These are phyloP conservation scores for Campaea margaritaria DNA, from an alignment of 2,888 invertebrate species.

Conservation along the genomic window DNA sequence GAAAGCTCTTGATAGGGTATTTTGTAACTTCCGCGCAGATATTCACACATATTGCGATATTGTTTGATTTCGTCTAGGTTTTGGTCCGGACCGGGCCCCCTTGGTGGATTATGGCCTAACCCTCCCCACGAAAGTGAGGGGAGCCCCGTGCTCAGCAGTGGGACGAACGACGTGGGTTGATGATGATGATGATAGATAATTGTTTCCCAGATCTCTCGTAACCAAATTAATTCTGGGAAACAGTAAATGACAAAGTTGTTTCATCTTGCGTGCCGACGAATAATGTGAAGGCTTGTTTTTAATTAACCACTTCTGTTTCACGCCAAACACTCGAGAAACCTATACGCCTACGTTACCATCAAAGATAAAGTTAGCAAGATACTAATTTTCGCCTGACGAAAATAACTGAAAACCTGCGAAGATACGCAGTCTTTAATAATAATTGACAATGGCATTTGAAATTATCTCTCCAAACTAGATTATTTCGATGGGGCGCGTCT, in stretches of 20 bases:
- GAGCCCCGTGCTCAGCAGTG: too few species aligned
- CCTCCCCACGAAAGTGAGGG: too few species aligned
- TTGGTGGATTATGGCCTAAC: too few species aligned
- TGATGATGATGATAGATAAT: too few species aligned
- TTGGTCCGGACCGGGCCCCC: too few species aligned
- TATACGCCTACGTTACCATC: conserved; percentile 24
- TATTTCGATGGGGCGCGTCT: conserved; percentile 14
- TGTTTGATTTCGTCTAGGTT: background rate
- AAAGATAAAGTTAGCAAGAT: conserved; percentile 23
- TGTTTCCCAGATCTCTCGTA: conserved; percentile 4
- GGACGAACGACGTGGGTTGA: too few species aligned
- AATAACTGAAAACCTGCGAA: conserved; percentile 22
- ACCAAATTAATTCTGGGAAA: conserved; percentile 25
- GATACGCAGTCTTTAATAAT: conserved; percentile 12
- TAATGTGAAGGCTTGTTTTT: conserved; percentile 31
- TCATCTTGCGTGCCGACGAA: conserved; percentile 34
- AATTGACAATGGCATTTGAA: conserved; percentile 24
- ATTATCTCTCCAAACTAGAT: conserved; percentile 24
- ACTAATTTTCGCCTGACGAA: conserved; percentile 20
- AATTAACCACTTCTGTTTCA: conserved; percentile 35
- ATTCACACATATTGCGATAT: background rate
- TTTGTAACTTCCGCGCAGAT: background rate
- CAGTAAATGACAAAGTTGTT: conserved; percentile 21
- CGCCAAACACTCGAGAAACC: conserved; percentile 23
- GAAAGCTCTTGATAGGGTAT: too few species aligned